phyloP scores from a whole-genome alignment of 2,888 invertebrate genomes.

The Oxystoma pomonae region DNA sequence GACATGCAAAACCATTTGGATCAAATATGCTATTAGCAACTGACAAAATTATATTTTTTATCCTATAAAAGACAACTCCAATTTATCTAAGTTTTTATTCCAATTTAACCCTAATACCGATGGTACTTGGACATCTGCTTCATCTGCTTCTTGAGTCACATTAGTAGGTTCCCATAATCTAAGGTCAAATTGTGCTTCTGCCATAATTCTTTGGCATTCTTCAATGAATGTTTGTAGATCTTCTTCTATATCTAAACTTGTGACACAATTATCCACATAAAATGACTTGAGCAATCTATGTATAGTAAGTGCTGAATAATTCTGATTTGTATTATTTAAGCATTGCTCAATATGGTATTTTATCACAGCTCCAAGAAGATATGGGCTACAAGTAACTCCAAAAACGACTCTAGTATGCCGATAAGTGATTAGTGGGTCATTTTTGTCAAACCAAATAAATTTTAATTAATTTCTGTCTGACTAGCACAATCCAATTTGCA shows the following conservation, averaged over 20 bases:
- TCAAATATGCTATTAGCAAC: no score
- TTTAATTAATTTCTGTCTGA: constrained; percentile 31
- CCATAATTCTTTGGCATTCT: constrained; percentile 10
- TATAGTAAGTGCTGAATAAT: neutral
- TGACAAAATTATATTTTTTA: no score
- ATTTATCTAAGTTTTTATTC: no score
- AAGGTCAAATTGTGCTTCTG: constrained; percentile 12
- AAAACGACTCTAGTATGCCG: constrained; percentile 19
- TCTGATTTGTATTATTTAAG: no score
- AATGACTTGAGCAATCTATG: neutral
- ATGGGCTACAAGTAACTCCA: constrained; percentile 19
- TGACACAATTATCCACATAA: constrained; percentile 4
- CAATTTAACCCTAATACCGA: no score
- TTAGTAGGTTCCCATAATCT: no score
- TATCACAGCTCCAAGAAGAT: constrained; percentile 21
- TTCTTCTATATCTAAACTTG: neutral
- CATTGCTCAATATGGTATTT: constrained; percentile 16
- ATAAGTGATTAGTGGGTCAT: constrained; percentile 13
- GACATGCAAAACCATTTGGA: no score
- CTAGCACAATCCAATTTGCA: constrained; percentile 29
- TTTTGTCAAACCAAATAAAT: constrained; percentile 30
- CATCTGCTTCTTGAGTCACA: no score
- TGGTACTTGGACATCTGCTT: no score
- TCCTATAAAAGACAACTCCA: no score
- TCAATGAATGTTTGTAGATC: constrained; percentile 8